Evolutionary conservation across 2,888 invertebrate genomes (phyloP), one percentile per base, ranked within the genome.

Genomic region (Cecidostiba fungosa): DNA sequence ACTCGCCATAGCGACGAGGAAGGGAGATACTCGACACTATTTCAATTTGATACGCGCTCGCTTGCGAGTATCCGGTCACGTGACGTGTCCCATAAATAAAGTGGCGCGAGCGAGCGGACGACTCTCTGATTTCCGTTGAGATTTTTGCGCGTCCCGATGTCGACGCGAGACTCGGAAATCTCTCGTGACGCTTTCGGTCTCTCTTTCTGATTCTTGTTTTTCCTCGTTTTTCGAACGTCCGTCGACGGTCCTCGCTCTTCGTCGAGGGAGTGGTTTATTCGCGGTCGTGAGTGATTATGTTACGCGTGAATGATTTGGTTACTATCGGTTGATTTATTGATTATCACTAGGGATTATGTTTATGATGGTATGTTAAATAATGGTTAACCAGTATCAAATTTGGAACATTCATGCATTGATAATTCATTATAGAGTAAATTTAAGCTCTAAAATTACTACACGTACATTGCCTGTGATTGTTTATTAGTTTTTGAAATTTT

Each of bases 11-110:
- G 39, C 70, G 69, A 43, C 14, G 43, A 23, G 54, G 10, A 32
- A 26, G n/a, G 54, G 72, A 54, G 78, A 74, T 29, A 80, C 84
- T 80, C 69, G 80, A 85, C 84, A 85, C 84, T 85, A 85, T 85
- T 85, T 85, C 84, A 85, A 85, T 85, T 85, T 80, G 85, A 85
- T 85, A 77, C 85, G 84, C 81, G 26, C 43, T 16, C 62, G 62
- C n/a, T 29, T 39, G 32, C 54, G 69, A 23, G 80, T 80, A 80
- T 80, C 80, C 80, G 84, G 74, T 84, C 84, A 79, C 79, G 84
- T 80, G 84, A 78, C 78, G 62, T 36, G 76, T 29, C 59, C 85
- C 81, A 85, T 84, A 84, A 84, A 84, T 84, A 79, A 84, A 78
- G 73, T 69, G 66, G 12, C n/a, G 43, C 36, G 12, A 4, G 23